phyloP scores from a whole-genome alignment of 2,113 vertebrate genomes.

The Furnarius figulus region DNA sequence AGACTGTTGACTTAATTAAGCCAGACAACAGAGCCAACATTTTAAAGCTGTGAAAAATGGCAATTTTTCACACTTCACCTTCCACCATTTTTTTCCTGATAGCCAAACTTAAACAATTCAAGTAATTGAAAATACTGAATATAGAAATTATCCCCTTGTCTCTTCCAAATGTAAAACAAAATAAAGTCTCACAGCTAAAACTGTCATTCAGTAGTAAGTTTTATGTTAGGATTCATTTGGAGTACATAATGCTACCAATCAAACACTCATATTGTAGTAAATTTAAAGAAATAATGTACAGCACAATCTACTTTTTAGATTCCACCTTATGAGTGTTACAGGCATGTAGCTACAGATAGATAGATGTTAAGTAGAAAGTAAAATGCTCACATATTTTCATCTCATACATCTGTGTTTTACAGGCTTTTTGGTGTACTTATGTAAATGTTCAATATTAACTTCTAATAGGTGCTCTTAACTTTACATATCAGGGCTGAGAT shows the following conservation, averaged over 20 bases:
- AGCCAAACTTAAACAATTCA: constrained; percentile 31
- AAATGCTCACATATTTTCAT: background rate
- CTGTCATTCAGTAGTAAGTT: background rate
- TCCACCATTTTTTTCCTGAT: background rate
- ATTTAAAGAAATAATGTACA: background rate
- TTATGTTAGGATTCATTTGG: background rate
- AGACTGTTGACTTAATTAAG: constrained; percentile 73
- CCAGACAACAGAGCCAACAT: constrained; percentile 64
- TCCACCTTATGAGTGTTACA: background rate
- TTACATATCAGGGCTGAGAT: background rate
- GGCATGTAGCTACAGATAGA: background rate
- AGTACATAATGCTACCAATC: background rate
- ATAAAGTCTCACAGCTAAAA: background rate
- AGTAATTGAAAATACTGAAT: constrained; percentile 25
- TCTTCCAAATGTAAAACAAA: background rate
- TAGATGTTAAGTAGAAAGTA: background rate
- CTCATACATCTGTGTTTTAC: background rate
- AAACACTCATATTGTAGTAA: background rate
- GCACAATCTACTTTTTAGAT: background rate
- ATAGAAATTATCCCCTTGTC: background rate
- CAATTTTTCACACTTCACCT: constrained; percentile 59
- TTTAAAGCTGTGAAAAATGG: constrained; percentile 69
- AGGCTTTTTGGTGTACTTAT: background rate
- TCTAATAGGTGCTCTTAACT: background rate
- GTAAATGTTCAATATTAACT: background rate